Conservation (phyloP, 30 jellyfish, hydroid and myxozoan species). For the Turritopsis rubra region DNA sequence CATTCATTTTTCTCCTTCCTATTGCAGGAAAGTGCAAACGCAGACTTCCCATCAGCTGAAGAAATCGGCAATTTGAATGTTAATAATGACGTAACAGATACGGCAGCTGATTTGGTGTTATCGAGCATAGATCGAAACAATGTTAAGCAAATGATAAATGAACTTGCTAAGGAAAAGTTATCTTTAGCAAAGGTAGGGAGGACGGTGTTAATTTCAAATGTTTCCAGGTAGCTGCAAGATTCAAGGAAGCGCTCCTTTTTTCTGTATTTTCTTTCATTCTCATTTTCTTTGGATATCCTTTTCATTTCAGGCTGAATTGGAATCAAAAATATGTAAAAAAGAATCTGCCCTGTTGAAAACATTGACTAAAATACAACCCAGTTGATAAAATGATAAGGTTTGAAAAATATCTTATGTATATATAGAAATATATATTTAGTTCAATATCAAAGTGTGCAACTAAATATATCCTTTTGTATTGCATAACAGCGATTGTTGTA, state of each 20-base stretch:
- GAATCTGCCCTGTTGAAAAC: background rate
- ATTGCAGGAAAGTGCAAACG: background rate
- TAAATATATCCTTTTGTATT: background rate
- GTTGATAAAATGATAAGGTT: background rate
- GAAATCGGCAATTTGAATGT: background rate
- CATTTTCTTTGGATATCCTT: background rate
- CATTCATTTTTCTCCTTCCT: background rate
- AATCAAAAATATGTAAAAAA: constrained; percentile 1
- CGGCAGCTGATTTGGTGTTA: constrained; percentile 7
- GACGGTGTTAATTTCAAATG: too few species aligned
- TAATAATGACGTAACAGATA: background rate
- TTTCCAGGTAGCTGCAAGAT: too few species aligned
- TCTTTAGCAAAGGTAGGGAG: constrained; percentile 1
- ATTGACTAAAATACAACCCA: background rate
- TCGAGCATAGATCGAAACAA: background rate
- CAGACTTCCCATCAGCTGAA: background rate
- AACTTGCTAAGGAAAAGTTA: constrained; percentile 4
- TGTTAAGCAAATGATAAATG: background rate
- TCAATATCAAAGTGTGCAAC: background rate
- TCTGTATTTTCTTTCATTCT: background rate
- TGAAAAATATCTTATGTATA: background rate
- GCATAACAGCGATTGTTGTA: background rate
- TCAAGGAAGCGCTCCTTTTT: too few species aligned
- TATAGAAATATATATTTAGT: too few species aligned
- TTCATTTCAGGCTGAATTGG: constrained; percentile 7